A percentile compares a stretch with the other conserved stretches of the same genome.
Conservation (phyloP, 1,140 invertebrate species). For the Ooceraea biroi region DNA sequence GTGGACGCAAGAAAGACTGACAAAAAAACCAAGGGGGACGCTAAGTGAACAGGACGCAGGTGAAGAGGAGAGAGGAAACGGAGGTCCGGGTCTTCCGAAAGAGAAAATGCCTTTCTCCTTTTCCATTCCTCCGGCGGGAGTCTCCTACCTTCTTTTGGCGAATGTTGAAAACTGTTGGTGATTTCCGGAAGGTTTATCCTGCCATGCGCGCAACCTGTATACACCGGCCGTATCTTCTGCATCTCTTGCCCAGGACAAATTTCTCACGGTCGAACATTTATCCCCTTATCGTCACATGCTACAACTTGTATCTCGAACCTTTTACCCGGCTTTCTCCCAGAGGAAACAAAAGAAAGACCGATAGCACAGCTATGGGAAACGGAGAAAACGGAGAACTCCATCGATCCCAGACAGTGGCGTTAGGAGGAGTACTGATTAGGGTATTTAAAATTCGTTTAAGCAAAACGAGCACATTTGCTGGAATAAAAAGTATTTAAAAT, state of each 20-base stretch:
- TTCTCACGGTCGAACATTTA: constrained; percentile 49
- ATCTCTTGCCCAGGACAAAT: constrained; percentile 36
- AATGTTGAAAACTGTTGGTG: constrained; percentile 54
- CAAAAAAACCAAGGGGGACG: constrained; percentile 21
- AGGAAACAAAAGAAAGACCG: constrained; percentile 20
- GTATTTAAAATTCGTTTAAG: neutral
- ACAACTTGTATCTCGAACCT: constrained; percentile 7
- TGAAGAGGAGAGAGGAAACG: constrained; percentile 30
- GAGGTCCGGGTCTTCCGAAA: constrained; percentile 8
- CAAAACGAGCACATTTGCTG: neutral
- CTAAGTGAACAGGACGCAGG: constrained; percentile 52
- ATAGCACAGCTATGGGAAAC: neutral
- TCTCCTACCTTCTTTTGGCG: neutral
- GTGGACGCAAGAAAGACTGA: constrained; percentile 23
- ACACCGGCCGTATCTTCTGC: constrained; percentile 28
- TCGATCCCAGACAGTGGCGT: neutral
- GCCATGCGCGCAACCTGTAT: neutral
- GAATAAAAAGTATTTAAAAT: neutral
- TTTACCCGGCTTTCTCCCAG: neutral
- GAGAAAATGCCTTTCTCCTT: constrained; percentile 21
- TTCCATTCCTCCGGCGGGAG: too few species aligned
- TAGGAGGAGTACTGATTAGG: neutral
- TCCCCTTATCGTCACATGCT: constrained; percentile 46
- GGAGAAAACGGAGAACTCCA: neutral
- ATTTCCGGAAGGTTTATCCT: constrained; percentile 46